Evolutionary conservation across 2,888 invertebrate species (phyloP).

Genomic region (Hemaris fuciformis): DNA sequence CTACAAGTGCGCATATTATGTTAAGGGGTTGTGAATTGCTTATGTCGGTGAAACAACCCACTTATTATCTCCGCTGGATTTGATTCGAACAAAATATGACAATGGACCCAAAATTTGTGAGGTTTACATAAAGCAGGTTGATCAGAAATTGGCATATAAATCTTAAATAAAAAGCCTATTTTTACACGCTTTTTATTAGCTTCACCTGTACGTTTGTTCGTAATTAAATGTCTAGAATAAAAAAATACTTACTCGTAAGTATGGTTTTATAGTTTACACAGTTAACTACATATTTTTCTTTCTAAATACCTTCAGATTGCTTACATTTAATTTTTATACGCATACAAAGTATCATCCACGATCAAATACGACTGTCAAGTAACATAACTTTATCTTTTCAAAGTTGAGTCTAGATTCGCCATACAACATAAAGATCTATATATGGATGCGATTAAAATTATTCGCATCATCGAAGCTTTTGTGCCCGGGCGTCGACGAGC

Average conservation of each 20-base stretch:
- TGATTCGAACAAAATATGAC: not conserved
- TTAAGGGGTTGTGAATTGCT: constrained; percentile 10
- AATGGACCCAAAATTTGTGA: not conserved
- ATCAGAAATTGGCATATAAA: no score
- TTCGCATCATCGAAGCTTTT: constrained; percentile 64
- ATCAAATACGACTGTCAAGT: not conserved
- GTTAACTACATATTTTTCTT: no score
- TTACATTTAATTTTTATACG: not conserved
- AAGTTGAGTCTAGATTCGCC: not conserved
- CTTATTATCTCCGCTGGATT: constrained; percentile 12
- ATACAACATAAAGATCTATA: constrained; percentile 22
- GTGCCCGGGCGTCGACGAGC: constrained; percentile 54
- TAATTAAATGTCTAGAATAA: no score
- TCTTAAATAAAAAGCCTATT: no score
- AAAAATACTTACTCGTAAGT: no score
- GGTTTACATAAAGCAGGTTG: not conserved
- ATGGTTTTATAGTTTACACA: no score
- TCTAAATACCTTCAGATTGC: not conserved
- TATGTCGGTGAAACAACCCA: not conserved
- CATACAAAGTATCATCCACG: not conserved
- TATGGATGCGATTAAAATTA: constrained; percentile 52
- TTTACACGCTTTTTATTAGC: no score
- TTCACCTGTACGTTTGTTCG: no score
- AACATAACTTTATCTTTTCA: not conserved
- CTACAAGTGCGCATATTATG: constrained; percentile 16